Evolutionary conservation across 1,140 invertebrate genomes (phyloP), one percentile per base, ranked within the genome.

Genomic region (Microplitis mediator): DNA sequence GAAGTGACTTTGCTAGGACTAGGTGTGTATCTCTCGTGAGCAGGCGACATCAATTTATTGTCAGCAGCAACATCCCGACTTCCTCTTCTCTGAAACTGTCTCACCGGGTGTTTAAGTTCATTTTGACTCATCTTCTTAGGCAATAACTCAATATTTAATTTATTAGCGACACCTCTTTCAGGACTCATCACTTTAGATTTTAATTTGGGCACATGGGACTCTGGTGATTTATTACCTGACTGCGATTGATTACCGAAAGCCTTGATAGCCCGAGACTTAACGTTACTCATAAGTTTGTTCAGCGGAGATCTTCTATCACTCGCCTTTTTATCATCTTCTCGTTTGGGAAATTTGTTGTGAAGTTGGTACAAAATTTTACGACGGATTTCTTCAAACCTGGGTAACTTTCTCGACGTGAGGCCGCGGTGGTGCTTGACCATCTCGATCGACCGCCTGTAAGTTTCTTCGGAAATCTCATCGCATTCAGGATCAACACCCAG

Each of bases 401-500:
- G 78, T 77, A 85, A 85, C 82, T 89, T 88, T 84, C 90, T 90
- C 9, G 82, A 74, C 78, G 86, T 87, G 8, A 88, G 74, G 76
- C 85, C 88, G 58, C 88, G 84, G 69, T 89, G 85, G 78, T 90
- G 87, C 76, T 84, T 85, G 14, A 91, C 75, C 56, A 85, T 84
- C 5, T 83, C 82, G 56, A 88, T 85, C 72, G 89, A 89, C 73
- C 89, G 88, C 50, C 85, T 82, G 75, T 86, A 91, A 32, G 86
- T 84, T 67, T 79, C 84, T 73, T 80, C 77, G 0, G 88, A 84
- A 76, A 91, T 81, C 63, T 87, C 87, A 9, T 80, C 85, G 84
- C 86, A 90, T 35, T 90, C 85, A 4, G 90, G 88, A 81, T 90
- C 89, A 6, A 91, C 85, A 45, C 90, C 90, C 45, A 90, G 79